Percentiles rank a stretch among this genome's conserved stretches.
phyloP scores from a whole-genome alignment of 2,113 vertebrate species.

The Numida meleagris region DNA sequence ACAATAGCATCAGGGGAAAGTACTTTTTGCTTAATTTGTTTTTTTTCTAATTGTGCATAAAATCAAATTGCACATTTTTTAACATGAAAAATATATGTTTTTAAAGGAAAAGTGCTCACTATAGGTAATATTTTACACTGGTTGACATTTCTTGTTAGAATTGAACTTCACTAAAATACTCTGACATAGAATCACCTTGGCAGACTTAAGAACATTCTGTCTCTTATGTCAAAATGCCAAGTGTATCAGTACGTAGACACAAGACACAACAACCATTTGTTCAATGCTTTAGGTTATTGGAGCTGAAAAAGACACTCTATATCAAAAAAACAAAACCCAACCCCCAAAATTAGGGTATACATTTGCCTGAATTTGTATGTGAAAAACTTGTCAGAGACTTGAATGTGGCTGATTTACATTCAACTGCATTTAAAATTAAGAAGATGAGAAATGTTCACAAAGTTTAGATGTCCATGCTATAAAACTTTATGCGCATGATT shows the following conservation, averaged over 20 bases:
- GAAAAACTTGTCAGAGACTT: not conserved
- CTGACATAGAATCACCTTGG: not conserved
- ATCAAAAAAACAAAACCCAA: not conserved
- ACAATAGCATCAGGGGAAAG: not conserved
- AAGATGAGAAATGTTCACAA: not conserved
- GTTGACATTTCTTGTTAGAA: slow-evolving; percentile 16
- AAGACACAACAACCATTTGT: not conserved
- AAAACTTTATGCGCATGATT: not conserved
- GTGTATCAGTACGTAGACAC: not conserved
- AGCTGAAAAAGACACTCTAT: not conserved
- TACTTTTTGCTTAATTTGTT: not conserved
- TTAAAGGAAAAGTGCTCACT: not conserved
- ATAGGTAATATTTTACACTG: not conserved
- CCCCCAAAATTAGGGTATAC: not conserved
- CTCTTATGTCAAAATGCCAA: not conserved
- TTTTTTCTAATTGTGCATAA: not conserved
- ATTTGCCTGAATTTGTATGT: not conserved
- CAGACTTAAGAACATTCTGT: not conserved
- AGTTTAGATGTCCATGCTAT: not conserved
- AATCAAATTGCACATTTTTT: not conserved
- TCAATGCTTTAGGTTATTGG: not conserved
- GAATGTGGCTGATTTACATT: not conserved
- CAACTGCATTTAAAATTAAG: not conserved
- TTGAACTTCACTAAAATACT: not conserved
- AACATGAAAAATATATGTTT: not conserved